Evolutionary conservation across 2,797 vertebrate species (phyloP).

Genomic region (Cirrhinus mrigala): DNA sequence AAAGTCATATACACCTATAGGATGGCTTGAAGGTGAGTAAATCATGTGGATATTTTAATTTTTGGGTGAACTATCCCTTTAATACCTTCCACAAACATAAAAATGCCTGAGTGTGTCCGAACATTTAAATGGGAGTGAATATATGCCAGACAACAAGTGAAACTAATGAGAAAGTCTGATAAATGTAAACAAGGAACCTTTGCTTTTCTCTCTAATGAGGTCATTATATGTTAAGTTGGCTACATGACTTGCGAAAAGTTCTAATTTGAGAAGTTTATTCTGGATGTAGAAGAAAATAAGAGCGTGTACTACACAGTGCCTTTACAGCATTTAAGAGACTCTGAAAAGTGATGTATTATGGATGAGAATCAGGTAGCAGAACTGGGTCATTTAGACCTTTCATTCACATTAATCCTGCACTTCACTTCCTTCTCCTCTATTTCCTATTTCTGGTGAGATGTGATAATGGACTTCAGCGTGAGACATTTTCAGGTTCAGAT

Average conservation of each 20-base stretch:
- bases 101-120: too few relatives aligned
- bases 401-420: conserved; percentile 23
- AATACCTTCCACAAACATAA: too few relatives aligned
- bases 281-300: not conserved
- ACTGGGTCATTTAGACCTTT: conserved; percentile 41
- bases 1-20: too few relatives aligned
- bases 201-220: not conserved
- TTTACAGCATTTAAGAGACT: conserved; percentile 8
- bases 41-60: too few relatives aligned
- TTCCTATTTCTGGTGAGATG: conserved; percentile 8
- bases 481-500: conserved; percentile 6
- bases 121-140: too few relatives aligned
- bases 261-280: conserved; percentile 21
- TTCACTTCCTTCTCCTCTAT: conserved; percentile 11
- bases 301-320: not conserved
- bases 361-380: not conserved
- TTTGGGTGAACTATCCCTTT: too few relatives aligned
- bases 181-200: not conserved
- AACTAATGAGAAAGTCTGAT: not conserved
- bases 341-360: conserved; percentile 6
- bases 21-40: too few relatives aligned
- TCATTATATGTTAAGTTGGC: not conserved
- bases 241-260: not conserved
- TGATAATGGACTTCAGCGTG: not conserved
- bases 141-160: too few relatives aligned